Base-by-base conservation (phyloP, 92 coral and sea anemone genomes). In the Meandrina meandrites region DNA sequence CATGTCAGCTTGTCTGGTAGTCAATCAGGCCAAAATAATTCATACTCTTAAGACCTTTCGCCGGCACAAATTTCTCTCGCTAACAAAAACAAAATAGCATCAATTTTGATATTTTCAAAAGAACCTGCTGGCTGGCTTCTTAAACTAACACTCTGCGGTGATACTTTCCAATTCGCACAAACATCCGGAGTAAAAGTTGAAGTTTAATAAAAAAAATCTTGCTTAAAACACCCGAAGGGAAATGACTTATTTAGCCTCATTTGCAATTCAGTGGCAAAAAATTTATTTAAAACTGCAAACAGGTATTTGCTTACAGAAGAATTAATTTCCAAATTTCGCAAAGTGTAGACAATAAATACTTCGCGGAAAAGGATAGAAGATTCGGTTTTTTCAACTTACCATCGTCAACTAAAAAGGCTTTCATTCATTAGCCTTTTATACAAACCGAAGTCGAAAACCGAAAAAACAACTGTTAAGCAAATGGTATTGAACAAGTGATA, bases 71-170 rank as follows among this genome's bases (percentile, higher is more conserved):
- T 85, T 83, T 86, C 75, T 85, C 89, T 82, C 86, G 72, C 80
- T 75, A 88, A 83, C 85, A 87, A 86, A 89, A 91, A 89, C 92
- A 88, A 90, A 79, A 79, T 60, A 92, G 89, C 90, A 82, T 91
- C 82, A 94, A 92, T 86, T 93, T 87, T 87, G 84, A 78, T 84
- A 89, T 93, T 92, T 92, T 84, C 73, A 85, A 89, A 90, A 83
- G 94, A 86, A 93, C 98, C 96, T 94, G 96, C 98, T 91, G 91
- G 68, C 74, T 35, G 71, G 88, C 92, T 81, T 81, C 92, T 90
- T 91, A 93, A 80, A 89, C 96, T 78, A 94, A 93, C 98, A 91
- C 88, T 84, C 85, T 80, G 84, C 88, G 84, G 78, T 84, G 92
- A 91, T 89, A 81, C 89, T 90, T 93, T 83, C 91, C 78, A 85